Conservation (phyloP, 2,888 invertebrate genomes). For the Dasypogon diadema region DNA sequence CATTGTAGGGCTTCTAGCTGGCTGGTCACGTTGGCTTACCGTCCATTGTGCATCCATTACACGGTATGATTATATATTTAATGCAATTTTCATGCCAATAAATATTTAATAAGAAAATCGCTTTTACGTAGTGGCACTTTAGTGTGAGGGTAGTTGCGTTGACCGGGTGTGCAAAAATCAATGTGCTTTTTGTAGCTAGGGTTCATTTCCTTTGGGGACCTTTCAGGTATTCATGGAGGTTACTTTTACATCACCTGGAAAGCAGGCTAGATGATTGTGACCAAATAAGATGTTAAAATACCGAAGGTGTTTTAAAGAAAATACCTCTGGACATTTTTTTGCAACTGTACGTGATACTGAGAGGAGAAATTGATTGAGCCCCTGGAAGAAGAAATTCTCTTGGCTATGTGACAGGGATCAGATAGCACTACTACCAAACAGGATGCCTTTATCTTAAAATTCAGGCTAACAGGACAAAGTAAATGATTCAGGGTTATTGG, state of each 20-base stretch:
- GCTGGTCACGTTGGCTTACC: slow-evolving; percentile 18
- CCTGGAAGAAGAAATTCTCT: neutral
- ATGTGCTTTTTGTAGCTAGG: neutral
- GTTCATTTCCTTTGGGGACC: neutral
- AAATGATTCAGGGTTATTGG: neutral
- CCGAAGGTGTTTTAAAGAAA: slow-evolving; percentile 8
- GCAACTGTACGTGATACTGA: slow-evolving; percentile 1
- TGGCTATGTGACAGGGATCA: neutral
- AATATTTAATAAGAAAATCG: slow-evolving; percentile 45
- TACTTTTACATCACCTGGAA: neutral
- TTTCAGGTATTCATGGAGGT: slow-evolving; percentile 15
- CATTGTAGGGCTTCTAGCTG: neutral
- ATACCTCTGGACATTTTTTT: neutral
- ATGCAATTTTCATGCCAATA: slow-evolving; percentile 39
- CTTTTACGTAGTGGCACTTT: neutral
- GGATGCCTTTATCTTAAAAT: neutral
- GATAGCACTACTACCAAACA: neutral
- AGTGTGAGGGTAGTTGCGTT: neutral
- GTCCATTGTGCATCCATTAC: neutral
- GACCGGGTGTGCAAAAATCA: neutral
- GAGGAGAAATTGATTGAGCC: slow-evolving; percentile 12
- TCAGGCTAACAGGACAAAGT: slow-evolving; percentile 9
- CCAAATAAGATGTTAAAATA: slow-evolving; percentile 12
- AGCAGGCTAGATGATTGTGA: neutral
- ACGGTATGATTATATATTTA: slow-evolving; percentile 20